phyloP scores from a whole-genome alignment of 2,888 invertebrate species.

The Cheilosia soror region DNA sequence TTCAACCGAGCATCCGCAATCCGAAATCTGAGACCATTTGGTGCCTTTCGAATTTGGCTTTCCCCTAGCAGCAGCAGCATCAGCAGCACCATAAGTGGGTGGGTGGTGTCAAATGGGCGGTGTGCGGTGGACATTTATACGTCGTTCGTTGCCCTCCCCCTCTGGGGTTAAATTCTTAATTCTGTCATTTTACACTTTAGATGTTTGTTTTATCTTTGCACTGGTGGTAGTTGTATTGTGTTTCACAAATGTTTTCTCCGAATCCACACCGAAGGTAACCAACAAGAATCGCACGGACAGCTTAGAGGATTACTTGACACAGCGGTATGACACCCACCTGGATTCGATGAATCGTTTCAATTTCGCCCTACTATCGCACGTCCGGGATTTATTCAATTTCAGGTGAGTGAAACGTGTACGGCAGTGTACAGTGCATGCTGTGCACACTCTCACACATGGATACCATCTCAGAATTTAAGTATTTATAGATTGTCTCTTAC shows the following conservation, averaged over 20 bases:
- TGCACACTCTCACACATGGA: constrained; percentile 4
- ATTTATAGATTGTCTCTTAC: constrained; percentile 66
- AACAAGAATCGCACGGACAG: constrained; percentile 82
- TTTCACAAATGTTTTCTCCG: constrained; percentile 42
- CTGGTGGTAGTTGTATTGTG: constrained; percentile 30
- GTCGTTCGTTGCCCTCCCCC: constrained; percentile 34
- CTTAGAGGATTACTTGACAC: constrained; percentile 85
- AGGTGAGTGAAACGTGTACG: constrained; percentile 84
- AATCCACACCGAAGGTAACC: constrained; percentile 80
- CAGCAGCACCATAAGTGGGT: constrained; percentile 26
- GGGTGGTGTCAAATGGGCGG: constrained; percentile 57
- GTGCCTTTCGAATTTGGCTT: constrained; percentile 65
- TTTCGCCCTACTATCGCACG: constrained; percentile 86
- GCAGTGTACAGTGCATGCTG: constrained; percentile 15
- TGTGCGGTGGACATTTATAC: constrained; percentile 48
- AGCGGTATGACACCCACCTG: constrained; percentile 84
- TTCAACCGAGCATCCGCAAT: constrained; percentile 61
- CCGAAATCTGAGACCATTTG: constrained; percentile 68
- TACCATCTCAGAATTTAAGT: constrained; percentile 22
- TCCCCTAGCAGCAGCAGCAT: constrained; percentile 15
- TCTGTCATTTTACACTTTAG: constrained; percentile 63
- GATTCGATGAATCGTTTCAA: constrained; percentile 88
- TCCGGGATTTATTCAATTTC: constrained; percentile 88
- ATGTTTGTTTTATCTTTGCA: constrained; percentile 55
- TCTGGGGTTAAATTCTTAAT: constrained; percentile 73